Conservation (phyloP, 2,113 vertebrate genomes). For the Paradisaea rubra region DNA sequence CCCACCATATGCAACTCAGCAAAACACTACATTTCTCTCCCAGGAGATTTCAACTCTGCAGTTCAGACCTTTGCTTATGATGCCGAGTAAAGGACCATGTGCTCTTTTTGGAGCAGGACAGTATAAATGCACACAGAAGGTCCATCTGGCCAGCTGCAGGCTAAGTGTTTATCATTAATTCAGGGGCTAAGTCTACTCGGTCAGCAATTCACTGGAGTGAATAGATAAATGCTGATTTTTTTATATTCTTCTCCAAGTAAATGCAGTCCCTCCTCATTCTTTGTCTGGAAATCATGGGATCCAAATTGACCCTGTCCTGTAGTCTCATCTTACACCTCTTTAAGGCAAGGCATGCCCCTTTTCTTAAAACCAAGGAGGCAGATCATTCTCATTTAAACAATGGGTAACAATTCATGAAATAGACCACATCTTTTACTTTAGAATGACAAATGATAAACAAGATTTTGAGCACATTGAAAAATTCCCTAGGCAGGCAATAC, state of each 20-base stretch:
- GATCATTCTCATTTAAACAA: background rate
- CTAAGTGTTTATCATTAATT: background rate
- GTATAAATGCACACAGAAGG: background rate
- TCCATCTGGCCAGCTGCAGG: background rate
- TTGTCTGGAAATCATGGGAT: background rate
- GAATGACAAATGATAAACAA: background rate
- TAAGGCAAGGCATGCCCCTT: background rate
- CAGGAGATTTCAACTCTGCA: background rate
- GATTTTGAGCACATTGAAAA: background rate
- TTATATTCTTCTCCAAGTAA: background rate
- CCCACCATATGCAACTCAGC: background rate
- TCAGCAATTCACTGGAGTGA: background rate
- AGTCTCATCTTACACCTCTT: background rate
- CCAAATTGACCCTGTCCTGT: background rate
- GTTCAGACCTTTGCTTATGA: background rate
- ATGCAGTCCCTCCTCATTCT: background rate
- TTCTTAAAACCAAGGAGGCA: background rate
- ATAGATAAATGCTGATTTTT: background rate
- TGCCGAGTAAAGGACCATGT: background rate
- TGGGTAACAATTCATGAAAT: background rate
- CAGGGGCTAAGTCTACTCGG: background rate
- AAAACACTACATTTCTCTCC: background rate
- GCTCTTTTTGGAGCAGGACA: background rate
- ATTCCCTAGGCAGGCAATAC: background rate
- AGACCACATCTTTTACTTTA: background rate